Evolutionary conservation across 2,113 vertebrate genomes (phyloP).

Genomic region (Micronycteris hirsuta): DNA sequence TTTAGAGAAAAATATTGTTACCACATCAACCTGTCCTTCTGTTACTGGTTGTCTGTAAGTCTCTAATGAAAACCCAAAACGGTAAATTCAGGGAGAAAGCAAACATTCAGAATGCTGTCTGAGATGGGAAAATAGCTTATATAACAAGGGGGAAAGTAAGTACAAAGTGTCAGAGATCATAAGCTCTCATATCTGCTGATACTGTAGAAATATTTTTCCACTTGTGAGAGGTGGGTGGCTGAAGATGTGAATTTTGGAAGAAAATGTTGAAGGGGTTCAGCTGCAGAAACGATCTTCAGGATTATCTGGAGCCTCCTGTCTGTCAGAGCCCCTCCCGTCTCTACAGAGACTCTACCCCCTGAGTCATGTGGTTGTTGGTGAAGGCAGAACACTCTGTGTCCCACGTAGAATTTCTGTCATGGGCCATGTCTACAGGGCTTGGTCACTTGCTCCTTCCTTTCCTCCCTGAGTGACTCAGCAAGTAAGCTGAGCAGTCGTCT

Average conservation of each 20-base stretch:
- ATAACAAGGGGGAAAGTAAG: not conserved
- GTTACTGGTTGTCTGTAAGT: not conserved
- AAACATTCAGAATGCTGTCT: not conserved
- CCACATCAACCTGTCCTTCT: not conserved
- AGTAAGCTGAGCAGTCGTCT: not conserved
- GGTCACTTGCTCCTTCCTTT: not conserved
- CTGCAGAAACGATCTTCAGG: not conserved
- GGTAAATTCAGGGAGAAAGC: not conserved
- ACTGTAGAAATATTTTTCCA: not conserved
- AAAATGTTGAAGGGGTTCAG: not conserved
- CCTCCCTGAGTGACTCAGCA: not conserved
- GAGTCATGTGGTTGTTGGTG: not conserved
- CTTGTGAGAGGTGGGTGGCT: not conserved
- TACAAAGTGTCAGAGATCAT: not conserved
- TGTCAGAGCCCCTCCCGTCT: accelerated
- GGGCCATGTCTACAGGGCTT: not conserved
- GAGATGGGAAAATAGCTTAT: not conserved
- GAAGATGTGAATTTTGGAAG: not conserved
- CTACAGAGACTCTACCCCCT: accelerated
- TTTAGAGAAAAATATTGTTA: not conserved
- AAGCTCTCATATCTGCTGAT: not conserved
- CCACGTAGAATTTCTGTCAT: not conserved
- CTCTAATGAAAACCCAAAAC: not conserved
- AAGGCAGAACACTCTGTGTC: not conserved
- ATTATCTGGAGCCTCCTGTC: not conserved